Evolutionary conservation across 2,797 vertebrate genomes (phyloP), one percentile per base, ranked within the genome.

Genomic region (Ctenopoma multispine): DNA sequence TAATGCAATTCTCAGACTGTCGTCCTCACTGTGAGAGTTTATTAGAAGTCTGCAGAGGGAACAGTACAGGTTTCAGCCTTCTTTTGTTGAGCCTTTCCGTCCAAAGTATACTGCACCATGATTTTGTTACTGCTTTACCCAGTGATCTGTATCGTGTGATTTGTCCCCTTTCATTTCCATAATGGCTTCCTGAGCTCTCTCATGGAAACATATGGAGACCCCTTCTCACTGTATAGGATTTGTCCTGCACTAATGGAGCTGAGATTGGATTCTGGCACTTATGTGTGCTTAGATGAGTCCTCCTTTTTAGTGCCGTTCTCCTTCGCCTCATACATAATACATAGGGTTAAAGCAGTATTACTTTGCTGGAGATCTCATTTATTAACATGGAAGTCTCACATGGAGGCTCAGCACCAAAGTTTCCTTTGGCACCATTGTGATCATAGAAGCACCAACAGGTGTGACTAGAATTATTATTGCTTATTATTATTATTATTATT

Each of bases 191-290:
- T 80, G 89, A 92, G 91, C 88, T 87, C 76, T 79, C 80, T 90
- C 87, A 92, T 92, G 89, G 89, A 92, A 92, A 90, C 87, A 86
- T 92, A 92, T 90, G 83, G 89, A 91, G 90, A 91, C 87, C 87
- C 90, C 88, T 81, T 91, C 90, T 93, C 89, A 89, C 87, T 81
- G 87, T 86, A 87, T 92, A 92, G 91, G 91, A 90, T 93, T 93
- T 92, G 92, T 92, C 88, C 92, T 89, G 92, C 92, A 89, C 93
- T 94, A 94, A 95, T 94, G 92, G 94, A 93, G 88, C 89, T 75
- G 86, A 93, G 91, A 95, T 94, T 94, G 93, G 92, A 94, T 94
- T 94, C 92, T 92, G 87, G 89, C 88, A 92, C 90, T 92, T 93
- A 89, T 90, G 88, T 90, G 87, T 87, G 93, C 88, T 78, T 81